Evolutionary conservation across 2,797 vertebrate species (phyloP).

Genomic region (Crocidura indochinensis): DNA sequence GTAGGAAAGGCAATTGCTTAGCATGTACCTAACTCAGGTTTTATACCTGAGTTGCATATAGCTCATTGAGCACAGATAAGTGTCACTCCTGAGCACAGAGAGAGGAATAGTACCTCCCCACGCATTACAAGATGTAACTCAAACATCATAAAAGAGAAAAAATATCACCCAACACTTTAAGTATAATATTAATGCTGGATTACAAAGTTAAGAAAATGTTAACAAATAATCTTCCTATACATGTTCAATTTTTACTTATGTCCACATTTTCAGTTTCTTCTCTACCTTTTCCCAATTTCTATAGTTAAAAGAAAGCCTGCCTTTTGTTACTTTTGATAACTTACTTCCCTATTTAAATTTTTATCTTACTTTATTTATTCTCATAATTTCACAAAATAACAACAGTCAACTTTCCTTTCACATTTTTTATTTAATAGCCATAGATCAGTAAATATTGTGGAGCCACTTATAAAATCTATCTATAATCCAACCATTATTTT

Average conservation of each 20-base stretch:
- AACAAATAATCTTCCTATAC: not conserved
- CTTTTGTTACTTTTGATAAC: not conserved
- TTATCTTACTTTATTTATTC: not conserved
- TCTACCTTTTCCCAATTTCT: not conserved
- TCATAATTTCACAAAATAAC: not conserved
- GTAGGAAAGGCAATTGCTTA: no score
- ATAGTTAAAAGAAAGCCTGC: not conserved
- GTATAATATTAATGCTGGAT: not conserved
- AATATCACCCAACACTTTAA: not conserved
- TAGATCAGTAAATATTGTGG: no score
- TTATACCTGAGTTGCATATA: no score
- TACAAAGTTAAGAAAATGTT: not conserved
- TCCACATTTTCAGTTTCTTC: not conserved
- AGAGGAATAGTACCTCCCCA: no score
- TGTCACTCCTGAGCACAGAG: no score
- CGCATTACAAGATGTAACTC: no score
- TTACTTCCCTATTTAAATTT: not conserved
- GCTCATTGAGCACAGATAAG: no score
- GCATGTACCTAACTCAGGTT: no score
- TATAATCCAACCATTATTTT: accelerated
- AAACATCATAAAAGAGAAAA: not conserved
- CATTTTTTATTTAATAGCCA: not conserved
- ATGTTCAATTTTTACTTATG: not conserved
- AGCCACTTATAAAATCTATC: not conserved
- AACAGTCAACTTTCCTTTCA: not conserved